phyloP scores from a whole-genome alignment of 2,113 vertebrate species.

The Etia nguti region DNA sequence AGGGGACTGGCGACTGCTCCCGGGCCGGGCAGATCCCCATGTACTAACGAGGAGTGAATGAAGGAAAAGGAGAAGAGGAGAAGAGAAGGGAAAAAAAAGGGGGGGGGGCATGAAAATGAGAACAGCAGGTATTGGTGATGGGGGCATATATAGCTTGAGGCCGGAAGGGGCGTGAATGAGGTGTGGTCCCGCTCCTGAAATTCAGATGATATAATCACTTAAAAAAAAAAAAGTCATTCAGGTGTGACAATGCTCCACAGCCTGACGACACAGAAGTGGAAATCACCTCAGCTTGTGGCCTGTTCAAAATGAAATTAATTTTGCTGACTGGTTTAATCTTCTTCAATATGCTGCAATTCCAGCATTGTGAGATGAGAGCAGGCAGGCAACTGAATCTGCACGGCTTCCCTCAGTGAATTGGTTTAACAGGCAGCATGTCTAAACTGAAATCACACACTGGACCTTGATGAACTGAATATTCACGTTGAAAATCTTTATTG shows the following conservation, averaged over 20 bases:
- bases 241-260: not conserved
- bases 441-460: not conserved
- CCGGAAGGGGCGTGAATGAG: too few species aligned
- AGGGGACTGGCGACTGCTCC: too few species aligned
- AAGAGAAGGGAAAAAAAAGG: too few species aligned
- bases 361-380: not conserved
- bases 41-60: too few species aligned
- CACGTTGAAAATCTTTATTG: not conserved
- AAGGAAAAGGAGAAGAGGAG: too few species aligned
- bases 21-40: too few species aligned
- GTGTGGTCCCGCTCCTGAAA: too few species aligned
- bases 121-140: too few species aligned
- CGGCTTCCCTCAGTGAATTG: not conserved
- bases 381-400: not conserved
- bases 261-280: not conserved
- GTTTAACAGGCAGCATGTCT: not conserved
- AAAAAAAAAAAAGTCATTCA: not conserved
- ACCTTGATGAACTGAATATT: not conserved
- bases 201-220: too few species aligned
- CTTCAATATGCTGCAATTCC: not conserved
- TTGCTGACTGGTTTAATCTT: not conserved
- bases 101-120: too few species aligned
- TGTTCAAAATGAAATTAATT: not conserved
- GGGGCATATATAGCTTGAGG: too few species aligned
- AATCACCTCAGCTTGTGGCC: rapidly evolving